Conservation (phyloP, 2,113 vertebrate species). For the Lophius piscatorius region DNA sequence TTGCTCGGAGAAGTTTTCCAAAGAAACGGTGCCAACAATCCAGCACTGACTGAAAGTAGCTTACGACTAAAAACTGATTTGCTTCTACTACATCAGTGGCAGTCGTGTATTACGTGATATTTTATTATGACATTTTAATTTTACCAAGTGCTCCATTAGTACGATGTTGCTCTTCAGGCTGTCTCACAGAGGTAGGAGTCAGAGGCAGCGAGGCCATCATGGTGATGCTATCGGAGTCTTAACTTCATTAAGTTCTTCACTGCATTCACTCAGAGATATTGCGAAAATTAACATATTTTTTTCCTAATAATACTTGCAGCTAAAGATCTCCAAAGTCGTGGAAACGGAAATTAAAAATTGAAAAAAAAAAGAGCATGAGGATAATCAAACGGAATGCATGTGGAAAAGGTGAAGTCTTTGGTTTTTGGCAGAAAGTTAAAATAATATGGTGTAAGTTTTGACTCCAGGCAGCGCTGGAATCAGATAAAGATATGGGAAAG, state of each 20-base stretch:
- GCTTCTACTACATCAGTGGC: constrained; percentile 26
- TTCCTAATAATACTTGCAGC: not conserved
- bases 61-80: constrained; percentile 18
- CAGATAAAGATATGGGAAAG: no score
- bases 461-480: no score
- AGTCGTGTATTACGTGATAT: constrained; percentile 38
- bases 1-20: constrained; percentile 31
- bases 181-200: not conserved
- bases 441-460: no score
- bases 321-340: not conserved
- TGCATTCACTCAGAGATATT: not conserved
- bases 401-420: no score
- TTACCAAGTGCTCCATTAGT: constrained; percentile 51
- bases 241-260: not conserved
- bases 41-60: no score
- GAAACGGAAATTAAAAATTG: no score
- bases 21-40: constrained; percentile 40
- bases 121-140: constrained; percentile 59
- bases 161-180: constrained; percentile 13
- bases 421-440: no score
- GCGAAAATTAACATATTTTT: not conserved
- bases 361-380: no score
- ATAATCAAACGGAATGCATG: no score
- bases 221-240: not conserved
- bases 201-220: not conserved